Percentiles rank a stretch among this genome's conserved stretches.
These are phyloP conservation scores for Lethenteron reissneri DNA, from an alignment of 2,113 vertebrate species.

Conservation along the genomic window DNA sequence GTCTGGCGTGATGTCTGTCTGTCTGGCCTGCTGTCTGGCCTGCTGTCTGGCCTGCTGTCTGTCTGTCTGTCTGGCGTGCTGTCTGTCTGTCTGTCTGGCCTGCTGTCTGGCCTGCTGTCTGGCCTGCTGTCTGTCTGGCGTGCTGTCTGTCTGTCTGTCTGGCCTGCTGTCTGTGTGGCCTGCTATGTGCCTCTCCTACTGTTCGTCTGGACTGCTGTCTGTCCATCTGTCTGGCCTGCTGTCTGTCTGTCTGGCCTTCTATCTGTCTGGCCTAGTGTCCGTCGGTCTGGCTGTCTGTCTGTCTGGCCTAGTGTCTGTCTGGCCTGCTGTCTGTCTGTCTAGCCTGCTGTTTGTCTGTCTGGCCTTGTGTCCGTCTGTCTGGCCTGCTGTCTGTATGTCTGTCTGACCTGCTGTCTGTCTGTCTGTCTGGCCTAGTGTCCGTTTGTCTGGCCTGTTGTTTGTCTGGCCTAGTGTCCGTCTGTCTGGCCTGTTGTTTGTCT, in stretches of 20 bases:
- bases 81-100: background rate
- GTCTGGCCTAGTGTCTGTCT: background rate
- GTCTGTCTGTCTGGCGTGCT: background rate
- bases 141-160: background rate
- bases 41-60: background rate
- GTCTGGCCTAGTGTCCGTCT: background rate
- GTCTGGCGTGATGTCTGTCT: background rate
- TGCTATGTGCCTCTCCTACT: background rate
- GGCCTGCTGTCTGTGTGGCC: background rate
- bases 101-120: background rate
- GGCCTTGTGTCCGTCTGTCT: background rate
- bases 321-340: background rate
- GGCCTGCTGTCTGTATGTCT: background rate
- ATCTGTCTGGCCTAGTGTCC: background rate
- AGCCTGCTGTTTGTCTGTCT: background rate
- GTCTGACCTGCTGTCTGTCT: background rate
- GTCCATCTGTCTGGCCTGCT: background rate
- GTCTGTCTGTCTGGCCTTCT: background rate
- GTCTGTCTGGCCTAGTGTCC: background rate
- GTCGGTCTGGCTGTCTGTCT: background rate
- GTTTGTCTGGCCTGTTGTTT: background rate
- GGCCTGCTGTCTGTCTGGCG: background rate
- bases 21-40: background rate
- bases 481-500: too few relatives aligned
- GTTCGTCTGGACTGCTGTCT: background rate